Evolutionary conservation across 1,140 invertebrate species (phyloP), one percentile per base, ranked within the genome.

Genomic region (Temnothorax curvispinosus): DNA sequence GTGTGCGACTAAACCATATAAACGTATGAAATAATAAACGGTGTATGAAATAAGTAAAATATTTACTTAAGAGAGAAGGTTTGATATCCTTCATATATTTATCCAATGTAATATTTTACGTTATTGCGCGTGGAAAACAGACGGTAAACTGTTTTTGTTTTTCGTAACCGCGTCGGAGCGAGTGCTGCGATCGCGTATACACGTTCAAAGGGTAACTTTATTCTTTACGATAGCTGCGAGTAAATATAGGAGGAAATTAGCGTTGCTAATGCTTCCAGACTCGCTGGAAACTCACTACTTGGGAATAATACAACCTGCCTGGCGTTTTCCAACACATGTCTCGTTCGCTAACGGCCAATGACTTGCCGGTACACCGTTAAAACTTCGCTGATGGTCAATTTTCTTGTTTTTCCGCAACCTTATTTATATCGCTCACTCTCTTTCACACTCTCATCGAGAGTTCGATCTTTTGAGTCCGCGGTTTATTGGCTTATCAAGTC

Each of bases 401-500:
- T 87, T 27, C 15, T 58, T 38, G 11, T 32, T 85, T 47, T 13
- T 15, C 62, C 21, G 18, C 11, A 2, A 8, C 8, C 4, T 52
- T n/a, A 87, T 82, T 82, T 74, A 82, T 74, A 82, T 65, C 54
- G 67, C n/a, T 8, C 15, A 3, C 58, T 44, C 58, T 44, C 41
- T 21, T 62, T 64, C 13, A 15, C 32, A 5, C 41, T 1, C 15
- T 32, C 18, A 47, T n/a, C 35, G 35, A 56, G 77, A 90, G 35
- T 88, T 88, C 64, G 52, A 89, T 87, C 72, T 64, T 35, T 69
- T 47, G 58, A 76, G 76, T 71, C 44, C 6, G 13, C 62, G 76
- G 72, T 90, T 90, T 91, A 91, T 90, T 80, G 65, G 67, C 82
- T 86, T 91, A 88, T 88, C 87, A 72, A 88, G 77, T 88, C 69